Evolutionary conservation across 2,888 invertebrate genomes (phyloP).

Genomic region (Ptilodon capucinus): DNA sequence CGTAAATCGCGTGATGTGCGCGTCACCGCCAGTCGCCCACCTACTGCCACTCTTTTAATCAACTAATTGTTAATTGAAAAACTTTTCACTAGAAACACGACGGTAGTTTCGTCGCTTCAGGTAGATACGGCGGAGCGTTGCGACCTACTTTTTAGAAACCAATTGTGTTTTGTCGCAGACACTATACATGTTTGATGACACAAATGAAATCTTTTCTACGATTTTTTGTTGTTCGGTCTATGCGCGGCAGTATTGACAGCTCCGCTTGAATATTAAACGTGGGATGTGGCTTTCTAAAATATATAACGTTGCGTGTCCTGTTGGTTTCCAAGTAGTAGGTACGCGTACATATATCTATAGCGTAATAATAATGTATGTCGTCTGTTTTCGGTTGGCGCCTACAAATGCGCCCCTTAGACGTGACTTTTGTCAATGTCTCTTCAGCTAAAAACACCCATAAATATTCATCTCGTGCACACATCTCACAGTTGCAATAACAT

Average conservation of each 20-base stretch:
- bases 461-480: slow-evolving; percentile 11
- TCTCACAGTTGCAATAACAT: slow-evolving; percentile 6
- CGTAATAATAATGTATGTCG: slow-evolving; percentile 10
- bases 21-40: slow-evolving; percentile 39
- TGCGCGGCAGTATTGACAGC: not conserved
- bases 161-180: slow-evolving; percentile 21
- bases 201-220: not conserved
- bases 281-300: not conserved
- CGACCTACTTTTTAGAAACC: slow-evolving; percentile 56
- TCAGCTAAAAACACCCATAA: slow-evolving; percentile 11
- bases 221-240: not conserved
- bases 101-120: slow-evolving; percentile 45
- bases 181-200: not conserved
- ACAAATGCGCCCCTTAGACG: slow-evolving; percentile 4
- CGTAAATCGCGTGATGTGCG: slow-evolving; percentile 60
- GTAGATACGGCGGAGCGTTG: slow-evolving; percentile 52
- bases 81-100: slow-evolving; percentile 53
- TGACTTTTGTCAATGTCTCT: slow-evolving; percentile 10
- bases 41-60: slow-evolving; percentile 54
- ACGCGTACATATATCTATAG: not conserved
- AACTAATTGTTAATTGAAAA: slow-evolving; percentile 75
- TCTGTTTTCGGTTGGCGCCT: slow-evolving; percentile 4
- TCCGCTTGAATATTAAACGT: not conserved
- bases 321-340: not conserved
- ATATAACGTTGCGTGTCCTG: not conserved